These are phyloP conservation scores for Tenthredo scrophulariae DNA, from an alignment of 2,888 invertebrate species.

Conservation along the genomic window DNA sequence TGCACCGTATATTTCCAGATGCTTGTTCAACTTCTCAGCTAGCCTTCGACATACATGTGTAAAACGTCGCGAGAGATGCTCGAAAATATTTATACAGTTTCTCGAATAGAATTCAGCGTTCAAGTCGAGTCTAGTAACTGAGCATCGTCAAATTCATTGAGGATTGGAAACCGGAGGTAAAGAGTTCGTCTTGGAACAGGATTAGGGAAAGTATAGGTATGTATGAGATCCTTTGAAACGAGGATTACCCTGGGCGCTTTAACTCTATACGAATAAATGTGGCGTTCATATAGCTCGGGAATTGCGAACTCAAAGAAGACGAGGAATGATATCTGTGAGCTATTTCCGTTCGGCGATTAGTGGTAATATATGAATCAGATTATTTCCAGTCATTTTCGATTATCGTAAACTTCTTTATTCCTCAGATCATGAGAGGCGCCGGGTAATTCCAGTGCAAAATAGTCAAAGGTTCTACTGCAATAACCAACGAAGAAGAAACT, in stretches of 20 bases:
- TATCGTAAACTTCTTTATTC: not conserved
- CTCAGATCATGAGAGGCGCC: not conserved
- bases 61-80: not conserved
- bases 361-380: not conserved
- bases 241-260: no score
- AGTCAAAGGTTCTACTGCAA: not conserved
- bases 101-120: not conserved
- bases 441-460: not conserved
- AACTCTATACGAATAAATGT: no score
- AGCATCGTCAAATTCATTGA: not conserved
- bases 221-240: not conserved
- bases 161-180: not conserved
- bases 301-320: not conserved
- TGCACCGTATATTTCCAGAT: no score
- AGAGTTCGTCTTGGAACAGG: not conserved
- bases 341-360: not conserved
- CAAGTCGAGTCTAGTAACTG: not conserved
- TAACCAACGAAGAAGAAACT: not conserved
- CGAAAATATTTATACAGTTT: not conserved
- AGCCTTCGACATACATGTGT: not conserved
- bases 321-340: not conserved
- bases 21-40: no score
- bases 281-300: not conserved
- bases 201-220: not conserved
- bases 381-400: not conserved